Evolutionary conservation across 1,140 invertebrate species (phyloP).

Genomic region (Chymomyza costata): DNA sequence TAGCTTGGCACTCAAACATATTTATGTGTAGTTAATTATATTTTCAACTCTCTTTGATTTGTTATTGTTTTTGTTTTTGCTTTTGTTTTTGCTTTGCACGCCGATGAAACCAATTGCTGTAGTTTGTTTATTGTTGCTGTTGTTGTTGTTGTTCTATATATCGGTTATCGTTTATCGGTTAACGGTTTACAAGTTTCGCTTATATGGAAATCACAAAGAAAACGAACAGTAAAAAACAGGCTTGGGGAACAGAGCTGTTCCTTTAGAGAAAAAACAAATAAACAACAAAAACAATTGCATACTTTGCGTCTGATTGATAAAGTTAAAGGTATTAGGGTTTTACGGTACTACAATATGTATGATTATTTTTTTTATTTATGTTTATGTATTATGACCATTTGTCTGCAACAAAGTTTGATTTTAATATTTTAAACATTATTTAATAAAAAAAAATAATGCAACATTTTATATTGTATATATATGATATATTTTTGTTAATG

Average conservation of each 20-base stretch:
- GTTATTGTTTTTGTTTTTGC: slow-evolving; percentile 16
- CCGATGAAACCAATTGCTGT: too few species aligned
- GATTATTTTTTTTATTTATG: background rate
- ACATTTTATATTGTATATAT: slow-evolving; percentile 21
- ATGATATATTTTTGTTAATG: slow-evolving; percentile 3
- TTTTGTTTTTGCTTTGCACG: slow-evolving; percentile 23
- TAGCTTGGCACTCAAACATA: slow-evolving; percentile 74
- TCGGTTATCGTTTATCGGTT: slow-evolving; percentile 14
- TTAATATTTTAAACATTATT: slow-evolving; percentile 34
- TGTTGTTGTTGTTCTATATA: slow-evolving; percentile 23
- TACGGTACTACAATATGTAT: background rate
- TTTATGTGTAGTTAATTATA: slow-evolving; percentile 27
- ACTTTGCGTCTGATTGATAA: background rate
- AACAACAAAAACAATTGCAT: too few species aligned
- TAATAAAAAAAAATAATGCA: slow-evolving; percentile 28
- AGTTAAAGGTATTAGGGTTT: too few species aligned
- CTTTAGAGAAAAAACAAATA: too few species aligned
- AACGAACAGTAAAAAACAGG: slow-evolving; percentile 55
- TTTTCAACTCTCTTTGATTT: too few species aligned
- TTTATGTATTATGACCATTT: background rate
- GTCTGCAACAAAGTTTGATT: background rate
- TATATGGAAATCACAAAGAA: slow-evolving; percentile 31
- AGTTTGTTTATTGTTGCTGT: slow-evolving; percentile 18
- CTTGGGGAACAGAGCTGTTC: too few species aligned
- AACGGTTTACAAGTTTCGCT: slow-evolving; percentile 59